Base-by-base conservation (phyloP, 2,113 vertebrate species). In the Oceanodroma tethys region DNA sequence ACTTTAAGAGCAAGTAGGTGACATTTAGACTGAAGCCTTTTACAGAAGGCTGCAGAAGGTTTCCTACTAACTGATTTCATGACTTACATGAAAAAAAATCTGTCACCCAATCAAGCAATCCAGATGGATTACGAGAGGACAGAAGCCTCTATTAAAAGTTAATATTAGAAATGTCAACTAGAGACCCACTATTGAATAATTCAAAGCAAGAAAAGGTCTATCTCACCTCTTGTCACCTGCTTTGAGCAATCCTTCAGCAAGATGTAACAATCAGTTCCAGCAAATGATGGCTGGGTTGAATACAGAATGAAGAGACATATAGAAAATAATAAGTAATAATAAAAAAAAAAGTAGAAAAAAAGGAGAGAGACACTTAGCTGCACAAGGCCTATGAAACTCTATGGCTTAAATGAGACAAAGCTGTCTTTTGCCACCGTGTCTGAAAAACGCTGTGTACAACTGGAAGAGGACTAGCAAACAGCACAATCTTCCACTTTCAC, bases 81-180 rank as follows among this genome's bases (percentile, higher is more conserved):
- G 3, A 86, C 36, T 79, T 83, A 13, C 15, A 45, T 2, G 10
- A 42, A 73, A 53, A 66, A 60, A 52, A 53, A 47, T 16, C 29
- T 36, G 55, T 83, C 72, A 78, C 68, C 36, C 60, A 86, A 71
- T 90, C 80, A 93, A 88, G 50, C 55, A 78, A 79, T 84, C 48
- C 74, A 95, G 68, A 96, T 30, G 53, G 38, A 91, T 74, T 45
- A 92, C 50, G 47, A 90, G 29, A 90, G 65, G 43, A 97, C 48
- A 90, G 67, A 94, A 94, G 50, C 56, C 36, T 81, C 75, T 70
- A 81, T 67, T 79, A 88, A 86, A 90, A 89, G 58, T 81, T 75
- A 79, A 30, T 90, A 91, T 63, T 59, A 93, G 73, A 76, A 92
- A 88, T 68, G 78, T 63, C 90, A 97, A 26, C 75, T 80, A 81